Conservation (phyloP, 1,140 invertebrate species). For the Drosophila burlai region DNA sequence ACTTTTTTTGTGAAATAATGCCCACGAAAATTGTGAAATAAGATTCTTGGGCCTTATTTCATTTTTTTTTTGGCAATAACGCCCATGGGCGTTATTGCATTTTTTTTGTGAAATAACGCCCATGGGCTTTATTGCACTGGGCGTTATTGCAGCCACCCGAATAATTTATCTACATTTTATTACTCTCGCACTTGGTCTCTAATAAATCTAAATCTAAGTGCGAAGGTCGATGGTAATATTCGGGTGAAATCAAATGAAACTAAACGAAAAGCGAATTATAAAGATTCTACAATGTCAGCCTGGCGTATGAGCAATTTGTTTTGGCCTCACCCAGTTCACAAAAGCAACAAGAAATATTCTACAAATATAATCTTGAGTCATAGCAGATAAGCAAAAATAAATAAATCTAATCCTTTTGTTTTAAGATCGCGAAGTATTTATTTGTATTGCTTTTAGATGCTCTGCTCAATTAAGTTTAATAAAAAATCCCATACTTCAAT, state of each 20-base stretch:
- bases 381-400: conserved; percentile 37
- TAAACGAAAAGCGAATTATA: conserved; percentile 36
- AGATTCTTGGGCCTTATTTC: too few species aligned
- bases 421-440: not conserved
- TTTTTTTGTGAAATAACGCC: too few species aligned
- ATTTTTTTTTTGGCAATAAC: too few species aligned
- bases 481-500: not conserved
- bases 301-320: conserved; percentile 63
- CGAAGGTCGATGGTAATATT: conserved; percentile 35
- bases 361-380: conserved; percentile 55
- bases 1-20: too few species aligned
- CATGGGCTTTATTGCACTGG: too few species aligned
- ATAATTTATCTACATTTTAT: conserved; percentile 43
- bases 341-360: conserved; percentile 15
- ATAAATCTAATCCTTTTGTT: conserved; percentile 24
- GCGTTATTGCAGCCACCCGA: too few species aligned
- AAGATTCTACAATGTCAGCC: conserved; percentile 57
- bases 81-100: too few species aligned
- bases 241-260: conserved; percentile 55
- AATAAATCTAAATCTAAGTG: conserved; percentile 41
- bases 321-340: conserved; percentile 12
- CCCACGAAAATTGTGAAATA: too few species aligned
- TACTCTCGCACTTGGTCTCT: conserved; percentile 35
- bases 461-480: not conserved
- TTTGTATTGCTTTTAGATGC: conserved; percentile 8